These are phyloP conservation scores for Drosophila athabasca DNA, from an alignment of 1,140 invertebrate genomes.

Conservation along the genomic window DNA sequence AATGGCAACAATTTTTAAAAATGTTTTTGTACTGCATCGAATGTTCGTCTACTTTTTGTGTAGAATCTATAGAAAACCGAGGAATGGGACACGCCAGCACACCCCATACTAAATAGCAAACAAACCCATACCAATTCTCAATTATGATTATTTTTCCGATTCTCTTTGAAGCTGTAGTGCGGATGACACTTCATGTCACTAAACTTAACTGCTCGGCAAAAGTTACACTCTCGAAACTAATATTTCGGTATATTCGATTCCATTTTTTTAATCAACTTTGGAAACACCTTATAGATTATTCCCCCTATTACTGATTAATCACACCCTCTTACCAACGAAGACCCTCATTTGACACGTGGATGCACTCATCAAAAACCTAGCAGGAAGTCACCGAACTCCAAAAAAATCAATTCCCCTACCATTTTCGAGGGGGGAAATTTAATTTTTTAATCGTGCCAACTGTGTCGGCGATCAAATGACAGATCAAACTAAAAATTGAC, in stretches of 20 bases:
- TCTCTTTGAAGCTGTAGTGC: background rate
- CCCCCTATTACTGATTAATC: no score
- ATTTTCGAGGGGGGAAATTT: conserved; percentile 30
- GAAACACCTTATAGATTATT: no score
- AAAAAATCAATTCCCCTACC: conserved; percentile 41
- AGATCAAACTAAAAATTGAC: conserved; percentile 75
- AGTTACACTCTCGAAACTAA: background rate
- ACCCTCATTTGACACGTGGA: conserved; percentile 38
- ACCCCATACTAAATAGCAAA: conserved; percentile 42
- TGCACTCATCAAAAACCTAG: conserved; percentile 38
- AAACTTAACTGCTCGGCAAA: conserved; percentile 21
- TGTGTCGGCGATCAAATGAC: conserved; percentile 74
- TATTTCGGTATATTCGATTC: no score
- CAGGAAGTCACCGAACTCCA: conserved; percentile 56
- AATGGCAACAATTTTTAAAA: conserved; percentile 79
- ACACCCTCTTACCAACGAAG: no score
- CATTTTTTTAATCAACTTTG: no score
- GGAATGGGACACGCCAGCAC: conserved; percentile 22
- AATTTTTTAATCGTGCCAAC: conserved; percentile 79
- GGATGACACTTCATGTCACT: conserved; percentile 23
- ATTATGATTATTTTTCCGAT: background rate
- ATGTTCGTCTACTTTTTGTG: conserved; percentile 54
- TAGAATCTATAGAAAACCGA: conserved; percentile 69
- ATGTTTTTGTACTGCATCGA: conserved; percentile 46
- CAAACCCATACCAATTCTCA: conserved; percentile 43